Evolutionary conservation across 1,140 invertebrate species (phyloP).

Genomic region (Orchestia grillus): DNA sequence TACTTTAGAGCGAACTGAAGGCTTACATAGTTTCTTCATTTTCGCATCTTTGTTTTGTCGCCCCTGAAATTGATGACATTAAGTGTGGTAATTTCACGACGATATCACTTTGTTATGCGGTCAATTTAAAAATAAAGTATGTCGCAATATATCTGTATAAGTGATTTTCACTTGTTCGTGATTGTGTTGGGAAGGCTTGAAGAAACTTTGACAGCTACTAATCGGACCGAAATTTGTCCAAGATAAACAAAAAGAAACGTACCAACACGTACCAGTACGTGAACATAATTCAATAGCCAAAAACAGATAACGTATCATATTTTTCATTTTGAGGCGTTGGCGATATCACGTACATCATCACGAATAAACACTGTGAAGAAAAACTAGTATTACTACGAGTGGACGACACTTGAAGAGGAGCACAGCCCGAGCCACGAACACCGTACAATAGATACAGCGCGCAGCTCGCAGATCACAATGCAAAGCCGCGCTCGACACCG

Average conservation of each 20-base stretch:
- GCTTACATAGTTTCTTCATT: not conserved
- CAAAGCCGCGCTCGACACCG: not conserved
- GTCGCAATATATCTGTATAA: not conserved
- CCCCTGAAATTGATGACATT: not conserved
- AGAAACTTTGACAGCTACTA: not conserved
- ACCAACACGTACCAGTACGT: not conserved
- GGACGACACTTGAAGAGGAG: not conserved
- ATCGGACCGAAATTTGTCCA: not conserved
- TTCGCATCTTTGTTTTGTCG: not conserved
- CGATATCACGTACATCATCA: not conserved
- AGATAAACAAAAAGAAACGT: not conserved
- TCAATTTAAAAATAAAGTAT: not conserved
- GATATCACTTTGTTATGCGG: not conserved
- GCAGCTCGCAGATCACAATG: not conserved
- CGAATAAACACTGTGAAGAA: not conserved
- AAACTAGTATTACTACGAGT: not conserved
- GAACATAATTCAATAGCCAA: not conserved
- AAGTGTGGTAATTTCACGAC: not conserved
- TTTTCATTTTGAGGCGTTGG: not conserved
- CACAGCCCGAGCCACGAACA: not conserved
- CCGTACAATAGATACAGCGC: too few relatives aligned
- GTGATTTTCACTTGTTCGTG: not conserved
- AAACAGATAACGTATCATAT: not conserved
- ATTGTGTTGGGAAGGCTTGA: not conserved
- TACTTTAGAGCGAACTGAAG: not conserved